phyloP scores from a whole-genome alignment of 2,113 vertebrate species.

The Manacus vitellinus region DNA sequence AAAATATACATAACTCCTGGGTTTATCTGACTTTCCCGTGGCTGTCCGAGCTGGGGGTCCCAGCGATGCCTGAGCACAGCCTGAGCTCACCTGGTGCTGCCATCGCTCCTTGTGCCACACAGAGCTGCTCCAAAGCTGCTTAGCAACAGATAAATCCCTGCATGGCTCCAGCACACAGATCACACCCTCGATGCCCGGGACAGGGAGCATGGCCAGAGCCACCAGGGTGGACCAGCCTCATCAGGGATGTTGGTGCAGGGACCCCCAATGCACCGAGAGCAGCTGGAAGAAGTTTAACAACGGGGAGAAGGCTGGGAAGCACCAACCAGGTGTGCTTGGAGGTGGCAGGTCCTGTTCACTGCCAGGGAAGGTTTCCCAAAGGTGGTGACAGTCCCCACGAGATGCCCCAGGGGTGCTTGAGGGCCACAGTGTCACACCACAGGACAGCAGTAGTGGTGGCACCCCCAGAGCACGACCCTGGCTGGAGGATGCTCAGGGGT shows the following conservation, averaged over 20 bases:
- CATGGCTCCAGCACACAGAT: not conserved
- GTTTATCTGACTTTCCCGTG: not conserved
- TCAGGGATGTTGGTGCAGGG: not conserved
- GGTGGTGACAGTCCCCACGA: not conserved
- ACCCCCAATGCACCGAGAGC: accelerated
- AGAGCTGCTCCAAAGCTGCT: not conserved
- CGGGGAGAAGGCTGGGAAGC: not conserved
- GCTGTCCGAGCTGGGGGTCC: not conserved
- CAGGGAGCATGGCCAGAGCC: accelerated
- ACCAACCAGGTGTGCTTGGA: accelerated
- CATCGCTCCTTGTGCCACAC: not conserved
- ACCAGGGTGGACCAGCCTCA: accelerated
- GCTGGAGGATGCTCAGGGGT: not conserved
- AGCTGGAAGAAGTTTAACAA: accelerated
- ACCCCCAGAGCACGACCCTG: accelerated
- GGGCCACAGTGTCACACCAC: accelerated
- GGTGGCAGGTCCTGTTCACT: not conserved
- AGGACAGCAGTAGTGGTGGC: not conserved
- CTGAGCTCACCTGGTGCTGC: not conserved
- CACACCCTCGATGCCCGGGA: accelerated
- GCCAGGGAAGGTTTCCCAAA: not conserved
- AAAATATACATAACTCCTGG: not conserved
- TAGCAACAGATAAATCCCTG: not conserved
- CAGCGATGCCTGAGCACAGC: not conserved
- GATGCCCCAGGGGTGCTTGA: accelerated